These are phyloP conservation scores for Austrolebias charrua DNA, from an alignment of 2,797 vertebrate genomes.

Conservation along the genomic window DNA sequence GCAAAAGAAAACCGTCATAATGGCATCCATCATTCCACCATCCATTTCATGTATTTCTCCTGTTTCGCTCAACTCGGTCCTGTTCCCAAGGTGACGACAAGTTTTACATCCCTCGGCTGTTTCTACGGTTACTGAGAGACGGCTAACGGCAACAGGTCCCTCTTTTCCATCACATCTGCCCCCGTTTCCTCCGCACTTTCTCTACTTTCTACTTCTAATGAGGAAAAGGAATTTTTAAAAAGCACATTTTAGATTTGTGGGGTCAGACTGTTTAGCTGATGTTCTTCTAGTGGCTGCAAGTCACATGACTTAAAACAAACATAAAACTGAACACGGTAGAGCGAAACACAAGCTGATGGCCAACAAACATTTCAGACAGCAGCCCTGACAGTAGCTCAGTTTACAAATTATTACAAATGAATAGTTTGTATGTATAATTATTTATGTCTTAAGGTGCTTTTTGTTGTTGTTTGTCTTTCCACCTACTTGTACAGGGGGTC, in stretches of 20 bases:
- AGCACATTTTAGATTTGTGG: not conserved
- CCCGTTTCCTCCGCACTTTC: not conserved
- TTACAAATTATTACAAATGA: too few species aligned
- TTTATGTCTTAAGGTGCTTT: too few species aligned
- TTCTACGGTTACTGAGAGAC: constrained; percentile 63
- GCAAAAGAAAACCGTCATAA: constrained; percentile 43
- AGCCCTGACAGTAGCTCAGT: not conserved
- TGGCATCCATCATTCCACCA: constrained; percentile 46
- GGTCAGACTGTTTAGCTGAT: not conserved
- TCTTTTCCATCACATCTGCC: constrained; percentile 30
- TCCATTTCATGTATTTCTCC: constrained; percentile 34
- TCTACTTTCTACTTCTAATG: not conserved
- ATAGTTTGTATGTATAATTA: too few species aligned
- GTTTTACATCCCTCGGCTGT: constrained; percentile 47
- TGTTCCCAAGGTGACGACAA: constrained; percentile 63
- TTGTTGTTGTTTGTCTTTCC: too few species aligned
- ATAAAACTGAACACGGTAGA: not conserved
- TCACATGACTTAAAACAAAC: too few species aligned
- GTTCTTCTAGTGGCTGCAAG: not conserved
- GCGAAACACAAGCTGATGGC: not conserved
- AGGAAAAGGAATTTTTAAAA: not conserved
- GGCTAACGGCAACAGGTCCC: constrained; percentile 52
- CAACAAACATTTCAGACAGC: not conserved
- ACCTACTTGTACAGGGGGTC: too few species aligned
- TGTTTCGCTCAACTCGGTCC: constrained; percentile 28